Evolutionary conservation across 2,113 vertebrate species (phyloP).

Genomic region (Talpa occidentalis): DNA sequence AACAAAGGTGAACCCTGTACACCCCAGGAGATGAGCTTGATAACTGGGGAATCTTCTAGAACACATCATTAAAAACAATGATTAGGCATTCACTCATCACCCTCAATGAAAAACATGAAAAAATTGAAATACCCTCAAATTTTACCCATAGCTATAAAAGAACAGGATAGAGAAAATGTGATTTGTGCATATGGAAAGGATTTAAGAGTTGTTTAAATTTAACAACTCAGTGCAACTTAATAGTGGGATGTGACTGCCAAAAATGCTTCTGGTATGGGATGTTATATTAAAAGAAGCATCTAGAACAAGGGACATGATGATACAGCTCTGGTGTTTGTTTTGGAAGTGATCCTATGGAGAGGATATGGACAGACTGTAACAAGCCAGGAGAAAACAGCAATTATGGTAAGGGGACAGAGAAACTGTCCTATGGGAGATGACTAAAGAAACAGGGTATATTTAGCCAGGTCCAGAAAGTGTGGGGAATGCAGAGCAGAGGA

Average conservation of each 20-base stretch:
- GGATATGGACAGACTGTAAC: not conserved
- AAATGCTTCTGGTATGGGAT: conserved; percentile 15
- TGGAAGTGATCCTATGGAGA: not conserved
- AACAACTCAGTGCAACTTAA: conserved; percentile 63
- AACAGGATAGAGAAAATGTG: conserved; percentile 34
- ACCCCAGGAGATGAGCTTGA: not conserved
- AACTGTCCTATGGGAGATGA: not conserved
- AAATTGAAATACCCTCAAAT: conserved; percentile 11
- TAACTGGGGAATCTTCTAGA: conserved; percentile 9
- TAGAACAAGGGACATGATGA: not conserved
- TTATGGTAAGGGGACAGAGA: not conserved
- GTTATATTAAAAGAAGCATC: conserved; percentile 11
- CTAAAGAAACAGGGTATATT: conserved; percentile 6
- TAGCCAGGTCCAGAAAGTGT: not conserved
- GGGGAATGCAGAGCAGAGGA: not conserved
- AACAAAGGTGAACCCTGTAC: not conserved
- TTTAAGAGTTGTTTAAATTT: conserved; percentile 71
- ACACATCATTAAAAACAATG: not conserved
- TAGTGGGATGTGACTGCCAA: conserved; percentile 21
- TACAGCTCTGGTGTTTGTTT: not conserved
- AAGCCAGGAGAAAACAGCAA: not conserved
- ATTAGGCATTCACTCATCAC: too few species aligned
- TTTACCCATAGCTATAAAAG: not conserved
- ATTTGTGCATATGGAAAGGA: conserved; percentile 49
- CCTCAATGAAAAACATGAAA: not conserved